phyloP scores from a whole-genome alignment of 2,113 vertebrate species.

The Monopterus albus region DNA sequence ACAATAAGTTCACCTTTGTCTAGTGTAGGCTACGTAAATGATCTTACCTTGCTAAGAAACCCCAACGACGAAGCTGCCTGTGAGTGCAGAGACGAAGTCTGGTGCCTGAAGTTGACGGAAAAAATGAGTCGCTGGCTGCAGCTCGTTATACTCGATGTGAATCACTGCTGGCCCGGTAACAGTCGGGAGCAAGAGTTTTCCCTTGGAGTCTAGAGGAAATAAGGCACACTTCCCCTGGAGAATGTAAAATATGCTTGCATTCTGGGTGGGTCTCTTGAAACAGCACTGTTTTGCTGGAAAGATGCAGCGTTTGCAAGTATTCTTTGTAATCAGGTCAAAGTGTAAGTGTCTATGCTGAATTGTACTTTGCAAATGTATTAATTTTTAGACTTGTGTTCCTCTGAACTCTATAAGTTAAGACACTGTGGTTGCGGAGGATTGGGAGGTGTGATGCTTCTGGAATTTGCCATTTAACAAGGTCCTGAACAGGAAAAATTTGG shows the following conservation, averaged over 20 bases:
- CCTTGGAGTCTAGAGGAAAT: slow-evolving; percentile 20
- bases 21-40: background rate
- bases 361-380: too few species aligned
- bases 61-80: slow-evolving; percentile 13
- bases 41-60: slow-evolving; percentile 67
- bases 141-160: slow-evolving; percentile 41
- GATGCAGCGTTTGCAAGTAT: background rate
- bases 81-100: slow-evolving; percentile 29
- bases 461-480: slow-evolving; percentile 59
- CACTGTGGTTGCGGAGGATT: background rate
- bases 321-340: background rate
- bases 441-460: slow-evolving; percentile 29
- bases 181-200: slow-evolving; percentile 26
- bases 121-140: slow-evolving; percentile 76
- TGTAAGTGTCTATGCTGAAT: background rate
- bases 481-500: slow-evolving; percentile 21
- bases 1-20: background rate
- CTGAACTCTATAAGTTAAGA: background rate
- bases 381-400: background rate
- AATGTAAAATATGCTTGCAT: background rate
- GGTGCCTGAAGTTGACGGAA: slow-evolving; percentile 77
- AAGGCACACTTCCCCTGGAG: background rate
- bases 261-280: background rate
- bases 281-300: background rate
- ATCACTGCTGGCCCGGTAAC: slow-evolving; percentile 41